Percentiles rank a stretch among this genome's conserved stretches.
These are phyloP conservation scores for Anarrhichthys ocellatus DNA, from an alignment of 2,113 vertebrate species.

Conservation along the genomic window DNA sequence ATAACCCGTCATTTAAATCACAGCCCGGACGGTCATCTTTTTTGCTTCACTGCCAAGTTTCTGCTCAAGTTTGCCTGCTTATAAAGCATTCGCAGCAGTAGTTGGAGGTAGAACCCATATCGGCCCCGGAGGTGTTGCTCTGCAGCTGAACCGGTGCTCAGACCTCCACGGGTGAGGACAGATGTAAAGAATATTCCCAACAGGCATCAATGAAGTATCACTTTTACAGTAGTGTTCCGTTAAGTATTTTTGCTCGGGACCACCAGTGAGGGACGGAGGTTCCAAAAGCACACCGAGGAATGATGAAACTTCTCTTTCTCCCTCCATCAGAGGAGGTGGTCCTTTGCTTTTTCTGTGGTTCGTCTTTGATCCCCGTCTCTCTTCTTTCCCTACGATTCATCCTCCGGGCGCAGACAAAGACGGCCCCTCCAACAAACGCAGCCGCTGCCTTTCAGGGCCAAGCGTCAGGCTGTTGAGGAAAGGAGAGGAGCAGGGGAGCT, in stretches of 20 bases:
- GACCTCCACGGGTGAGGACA: constrained; percentile 29
- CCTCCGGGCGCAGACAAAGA: constrained; percentile 73
- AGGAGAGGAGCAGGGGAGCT: constrained; percentile 66
- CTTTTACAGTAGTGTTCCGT: constrained; percentile 57
- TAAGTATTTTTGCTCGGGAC: constrained; percentile 51
- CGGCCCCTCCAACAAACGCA: constrained; percentile 76
- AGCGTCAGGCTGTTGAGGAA: constrained; percentile 82
- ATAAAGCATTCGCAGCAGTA: constrained; percentile 27
- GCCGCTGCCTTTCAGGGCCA: constrained; percentile 83
- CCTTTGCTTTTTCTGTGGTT: constrained; percentile 60
- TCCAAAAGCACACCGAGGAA: constrained; percentile 40
- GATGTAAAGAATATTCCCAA: constrained; percentile 54
- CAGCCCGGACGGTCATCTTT: constrained; percentile 18
- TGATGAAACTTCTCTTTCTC: constrained; percentile 67
- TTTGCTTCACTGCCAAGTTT: constrained; percentile 14
- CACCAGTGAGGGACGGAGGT: constrained; percentile 48
- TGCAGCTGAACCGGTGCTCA: constrained; percentile 40
- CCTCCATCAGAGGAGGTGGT: constrained; percentile 67
- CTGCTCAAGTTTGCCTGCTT: constrained; percentile 16
- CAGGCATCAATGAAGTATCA: constrained; percentile 61
- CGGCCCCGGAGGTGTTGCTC: constrained; percentile 31
- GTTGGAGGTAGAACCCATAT: constrained; percentile 13
- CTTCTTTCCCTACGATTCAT: constrained; percentile 74
- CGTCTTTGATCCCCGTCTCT: constrained; percentile 73
- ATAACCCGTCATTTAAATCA: constrained; percentile 40